A percentile compares a stretch with the other conserved stretches of the same genome.
Conservation (phyloP, 2,888 invertebrate species). For the Xylota sylvarum region DNA sequence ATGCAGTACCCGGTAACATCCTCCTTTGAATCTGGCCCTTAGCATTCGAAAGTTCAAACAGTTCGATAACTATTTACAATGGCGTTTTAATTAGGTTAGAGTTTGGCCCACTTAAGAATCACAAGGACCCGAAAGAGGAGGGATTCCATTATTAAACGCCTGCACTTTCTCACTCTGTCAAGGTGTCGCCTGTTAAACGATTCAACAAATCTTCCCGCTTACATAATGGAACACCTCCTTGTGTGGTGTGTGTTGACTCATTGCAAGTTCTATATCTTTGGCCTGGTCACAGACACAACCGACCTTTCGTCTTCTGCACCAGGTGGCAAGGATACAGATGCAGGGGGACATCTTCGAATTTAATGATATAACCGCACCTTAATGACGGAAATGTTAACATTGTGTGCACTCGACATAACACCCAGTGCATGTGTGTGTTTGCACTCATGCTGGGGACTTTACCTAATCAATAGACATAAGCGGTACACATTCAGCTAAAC, state of each 20-base stretch:
- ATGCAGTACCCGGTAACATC: neutral
- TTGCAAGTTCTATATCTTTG: slow-evolving; percentile 4
- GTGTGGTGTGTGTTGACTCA: slow-evolving; percentile 11
- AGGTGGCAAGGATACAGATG: neutral
- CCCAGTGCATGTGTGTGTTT: neutral
- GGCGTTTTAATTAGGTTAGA: slow-evolving; percentile 24
- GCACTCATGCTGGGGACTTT: neutral
- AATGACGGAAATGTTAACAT: slow-evolving; percentile 40
- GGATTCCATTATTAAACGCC: slow-evolving; percentile 45
- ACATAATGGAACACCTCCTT: slow-evolving; percentile 37
- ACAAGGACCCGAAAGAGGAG: neutral
- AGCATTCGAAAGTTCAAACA: slow-evolving; percentile 7
- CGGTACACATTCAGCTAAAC: slow-evolving; percentile 9
- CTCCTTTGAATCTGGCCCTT: neutral
- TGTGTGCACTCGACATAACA: slow-evolving; percentile 1
- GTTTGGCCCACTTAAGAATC: neutral
- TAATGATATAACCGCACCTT: slow-evolving; percentile 46
- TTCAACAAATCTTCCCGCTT: slow-evolving; percentile 41
- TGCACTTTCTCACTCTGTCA: slow-evolving; percentile 24
- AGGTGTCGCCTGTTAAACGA: slow-evolving; percentile 53
- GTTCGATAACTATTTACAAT: slow-evolving; percentile 10
- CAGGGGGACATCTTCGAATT: slow-evolving; percentile 34
- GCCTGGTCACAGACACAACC: neutral
- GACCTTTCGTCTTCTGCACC: neutral
- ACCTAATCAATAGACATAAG: slow-evolving; percentile 22